Percentiles rank a stretch among this genome's conserved stretches.
Evolutionary conservation across 2,888 invertebrate genomes (phyloP).

Genomic region (Aporophyla nigra): DNA sequence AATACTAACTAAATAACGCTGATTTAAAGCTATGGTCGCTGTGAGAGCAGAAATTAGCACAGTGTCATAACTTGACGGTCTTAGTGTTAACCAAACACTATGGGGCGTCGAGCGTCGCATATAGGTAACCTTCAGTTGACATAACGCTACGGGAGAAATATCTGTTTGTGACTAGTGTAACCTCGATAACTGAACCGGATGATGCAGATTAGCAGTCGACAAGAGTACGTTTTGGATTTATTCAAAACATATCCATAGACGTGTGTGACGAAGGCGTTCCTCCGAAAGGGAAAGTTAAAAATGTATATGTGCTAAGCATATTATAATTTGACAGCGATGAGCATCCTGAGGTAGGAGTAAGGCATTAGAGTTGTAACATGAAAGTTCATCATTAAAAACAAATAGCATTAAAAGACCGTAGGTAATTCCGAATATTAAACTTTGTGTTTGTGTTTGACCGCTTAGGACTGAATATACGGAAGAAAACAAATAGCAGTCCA

Average conservation of each 20-base stretch:
- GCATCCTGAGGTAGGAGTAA: neutral
- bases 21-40: conserved; percentile 13
- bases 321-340: neutral
- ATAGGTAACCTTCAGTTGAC: conserved; percentile 21
- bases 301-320: neutral
- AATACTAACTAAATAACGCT: conserved; percentile 38
- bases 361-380: neutral
- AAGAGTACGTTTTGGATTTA: neutral
- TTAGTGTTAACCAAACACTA: conserved; percentile 32
- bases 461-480: conserved; percentile 5
- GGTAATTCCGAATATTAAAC: neutral
- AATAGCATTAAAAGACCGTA: neutral
- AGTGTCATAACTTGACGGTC: conserved; percentile 29
- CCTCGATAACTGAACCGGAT: conserved; percentile 38
- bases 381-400: neutral
- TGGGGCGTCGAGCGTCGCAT: conserved; percentile 18
- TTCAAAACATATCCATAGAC: neutral
- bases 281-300: conserved; percentile 5
- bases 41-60: conserved; percentile 44
- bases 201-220: conserved; percentile 22
- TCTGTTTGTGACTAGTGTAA: conserved; percentile 33
- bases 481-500: conserved; percentile 26
- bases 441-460: conserved; percentile 13
- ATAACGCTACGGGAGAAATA: conserved; percentile 30
- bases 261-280: neutral